Evolutionary conservation across 2,113 vertebrate genomes (phyloP).

Genomic region (Syrmaticus mikado): DNA sequence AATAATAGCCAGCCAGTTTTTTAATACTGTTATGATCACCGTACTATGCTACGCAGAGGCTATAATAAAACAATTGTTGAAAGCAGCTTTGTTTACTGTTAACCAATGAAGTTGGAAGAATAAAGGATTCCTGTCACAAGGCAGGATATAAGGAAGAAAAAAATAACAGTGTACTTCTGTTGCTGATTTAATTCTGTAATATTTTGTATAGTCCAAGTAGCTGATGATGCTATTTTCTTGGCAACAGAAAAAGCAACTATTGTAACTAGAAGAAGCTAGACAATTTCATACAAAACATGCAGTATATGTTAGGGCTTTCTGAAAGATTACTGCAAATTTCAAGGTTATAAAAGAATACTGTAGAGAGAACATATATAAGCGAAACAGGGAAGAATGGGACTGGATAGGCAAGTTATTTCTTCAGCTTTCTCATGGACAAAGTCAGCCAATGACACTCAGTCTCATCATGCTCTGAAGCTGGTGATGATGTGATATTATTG

Average conservation of each 20-base stretch:
- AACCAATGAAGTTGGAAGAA: neutral
- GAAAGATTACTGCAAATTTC: neutral
- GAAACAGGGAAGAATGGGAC: neutral
- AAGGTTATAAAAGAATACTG: neutral
- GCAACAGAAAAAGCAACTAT: constrained; percentile 29
- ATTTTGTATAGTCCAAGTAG: neutral
- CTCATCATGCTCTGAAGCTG: neutral
- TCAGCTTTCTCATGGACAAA: neutral
- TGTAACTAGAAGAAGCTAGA: neutral
- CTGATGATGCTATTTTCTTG: constrained; percentile 15
- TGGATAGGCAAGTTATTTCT: neutral
- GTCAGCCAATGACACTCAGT: neutral
- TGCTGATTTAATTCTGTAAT: constrained; percentile 27
- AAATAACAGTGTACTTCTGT: constrained; percentile 36
- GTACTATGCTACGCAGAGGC: neutral
- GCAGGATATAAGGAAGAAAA: constrained; percentile 15
- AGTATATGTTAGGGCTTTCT: neutral
- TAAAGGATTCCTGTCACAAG: constrained; percentile 1
- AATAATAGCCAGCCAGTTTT: neutral
- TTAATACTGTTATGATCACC: neutral
- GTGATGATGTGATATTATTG: neutral
- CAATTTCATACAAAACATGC: neutral
- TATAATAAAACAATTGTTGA: neutral
- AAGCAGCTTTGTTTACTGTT: constrained; percentile 42
- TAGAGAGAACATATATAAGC: neutral